phyloP scores from a whole-genome alignment of 1,140 invertebrate species.

The Parapsyche elsis region DNA sequence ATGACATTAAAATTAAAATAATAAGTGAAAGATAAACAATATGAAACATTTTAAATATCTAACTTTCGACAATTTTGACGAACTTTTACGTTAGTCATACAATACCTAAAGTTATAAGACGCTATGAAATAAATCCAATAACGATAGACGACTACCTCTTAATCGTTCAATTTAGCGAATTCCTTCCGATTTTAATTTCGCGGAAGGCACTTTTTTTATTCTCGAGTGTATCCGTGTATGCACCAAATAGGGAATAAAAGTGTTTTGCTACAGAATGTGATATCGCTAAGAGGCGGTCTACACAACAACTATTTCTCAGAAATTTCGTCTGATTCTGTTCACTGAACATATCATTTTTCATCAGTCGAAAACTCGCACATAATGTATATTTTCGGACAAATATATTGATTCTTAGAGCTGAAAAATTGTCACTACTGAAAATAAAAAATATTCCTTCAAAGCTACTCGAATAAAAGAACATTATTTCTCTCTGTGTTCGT shows the following conservation, averaged over 20 bases:
- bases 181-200: not conserved
- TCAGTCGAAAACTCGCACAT: not conserved
- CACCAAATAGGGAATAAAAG: constrained; percentile 7
- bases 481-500: too few species aligned
- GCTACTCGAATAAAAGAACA: too few species aligned
- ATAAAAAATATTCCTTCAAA: too few species aligned
- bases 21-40: too few species aligned
- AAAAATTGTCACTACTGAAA: too few species aligned
- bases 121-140: not conserved
- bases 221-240: not conserved
- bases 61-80: too few species aligned
- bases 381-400: not conserved
- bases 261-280: constrained; percentile 3
- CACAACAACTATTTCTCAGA: not conserved
- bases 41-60: too few species aligned
- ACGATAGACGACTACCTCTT: not conserved
- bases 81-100: too few species aligned
- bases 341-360: constrained; percentile 14
- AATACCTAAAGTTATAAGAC: too few species aligned
- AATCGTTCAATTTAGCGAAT: constrained; percentile 5
- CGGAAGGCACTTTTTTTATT: not conserved
- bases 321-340: not conserved
- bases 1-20: too few species aligned
- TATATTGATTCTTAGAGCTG: not conserved
- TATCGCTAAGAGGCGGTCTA: not conserved